These are phyloP conservation scores for Lutraria lutraria DNA, from an alignment of 2,888 invertebrate genomes.

Conservation along the genomic window DNA sequence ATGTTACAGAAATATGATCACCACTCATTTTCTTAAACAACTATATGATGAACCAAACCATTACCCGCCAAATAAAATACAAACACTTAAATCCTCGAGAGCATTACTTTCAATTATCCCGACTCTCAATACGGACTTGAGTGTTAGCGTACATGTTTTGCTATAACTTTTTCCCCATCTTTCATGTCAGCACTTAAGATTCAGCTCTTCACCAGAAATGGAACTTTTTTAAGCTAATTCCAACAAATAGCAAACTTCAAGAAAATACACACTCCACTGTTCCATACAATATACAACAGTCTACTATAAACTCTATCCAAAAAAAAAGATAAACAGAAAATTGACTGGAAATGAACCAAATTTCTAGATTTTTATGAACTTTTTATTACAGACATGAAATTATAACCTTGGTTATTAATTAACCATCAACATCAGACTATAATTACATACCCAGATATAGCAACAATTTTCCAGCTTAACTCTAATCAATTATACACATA, in stretches of 20 bases:
- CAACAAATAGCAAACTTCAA: too few relatives aligned
- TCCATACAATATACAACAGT: too few relatives aligned
- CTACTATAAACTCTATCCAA: too few relatives aligned
- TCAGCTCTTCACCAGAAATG: too few relatives aligned
- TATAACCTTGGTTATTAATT: conserved; percentile 9
- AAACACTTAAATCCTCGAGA: background rate
- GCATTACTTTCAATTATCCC: background rate
- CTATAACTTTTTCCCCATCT: too few relatives aligned
- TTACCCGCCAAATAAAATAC: background rate
- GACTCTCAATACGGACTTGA: too few relatives aligned
- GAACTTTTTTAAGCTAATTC: too few relatives aligned
- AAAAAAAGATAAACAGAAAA: conserved; percentile 4
- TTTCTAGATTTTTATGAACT: background rate
- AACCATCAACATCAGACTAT: background rate
- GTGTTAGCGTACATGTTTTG: too few relatives aligned
- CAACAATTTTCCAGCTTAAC: conserved; percentile 6
- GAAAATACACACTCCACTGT: too few relatives aligned
- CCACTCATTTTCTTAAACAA: background rate
- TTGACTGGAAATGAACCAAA: background rate
- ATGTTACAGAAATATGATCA: background rate
- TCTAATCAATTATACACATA: background rate
- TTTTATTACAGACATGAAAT: conserved; percentile 14
- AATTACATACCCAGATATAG: conserved; percentile 14
- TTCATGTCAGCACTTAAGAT: too few relatives aligned
- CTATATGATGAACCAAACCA: background rate